Percentiles rank a stretch among this genome's conserved stretches.
Evolutionary conservation across 2,113 vertebrate genomes (phyloP).

Genomic region (Ptyas mucosa): DNA sequence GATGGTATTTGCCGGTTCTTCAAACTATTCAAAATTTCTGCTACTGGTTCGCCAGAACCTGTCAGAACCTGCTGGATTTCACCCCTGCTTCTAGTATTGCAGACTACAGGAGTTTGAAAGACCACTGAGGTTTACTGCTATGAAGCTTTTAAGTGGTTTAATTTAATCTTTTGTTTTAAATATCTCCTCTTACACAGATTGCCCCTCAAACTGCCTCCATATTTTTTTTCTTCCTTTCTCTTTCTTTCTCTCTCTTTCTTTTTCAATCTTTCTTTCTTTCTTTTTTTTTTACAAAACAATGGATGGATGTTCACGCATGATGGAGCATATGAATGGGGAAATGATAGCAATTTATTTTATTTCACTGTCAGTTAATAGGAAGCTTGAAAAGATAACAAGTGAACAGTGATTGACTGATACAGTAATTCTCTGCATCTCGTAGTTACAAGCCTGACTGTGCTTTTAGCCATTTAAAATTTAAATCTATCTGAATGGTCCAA

Average conservation of each 20-base stretch:
- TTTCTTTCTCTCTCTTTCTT: not conserved
- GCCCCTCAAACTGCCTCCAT: not conserved
- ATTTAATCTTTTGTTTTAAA: not conserved
- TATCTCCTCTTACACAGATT: not conserved
- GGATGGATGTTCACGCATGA: not conserved
- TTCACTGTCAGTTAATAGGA: not conserved
- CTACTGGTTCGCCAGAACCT: no score
- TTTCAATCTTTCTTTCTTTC: not conserved
- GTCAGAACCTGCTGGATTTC: no score
- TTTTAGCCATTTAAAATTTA: not conserved
- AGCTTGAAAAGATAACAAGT: not conserved
- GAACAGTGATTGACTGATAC: not conserved
- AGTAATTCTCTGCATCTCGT: not conserved
- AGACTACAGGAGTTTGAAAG: not conserved
- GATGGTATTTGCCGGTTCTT: no score
- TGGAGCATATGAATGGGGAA: not conserved
- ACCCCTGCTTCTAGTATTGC: not conserved
- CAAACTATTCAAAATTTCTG: no score
- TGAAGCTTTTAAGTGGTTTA: not conserved
- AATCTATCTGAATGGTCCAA: not conserved
- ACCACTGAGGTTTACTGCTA: not conserved
- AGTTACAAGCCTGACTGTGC: not conserved
- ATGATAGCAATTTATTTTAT: not conserved
- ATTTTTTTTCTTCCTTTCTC: not conserved
- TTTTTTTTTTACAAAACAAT: not conserved